A percentile compares a stretch with the other conserved stretches of the same genome.
Evolutionary conservation across 2,113 vertebrate genomes (phyloP).

Genomic region (Centrocercus urophasianus): DNA sequence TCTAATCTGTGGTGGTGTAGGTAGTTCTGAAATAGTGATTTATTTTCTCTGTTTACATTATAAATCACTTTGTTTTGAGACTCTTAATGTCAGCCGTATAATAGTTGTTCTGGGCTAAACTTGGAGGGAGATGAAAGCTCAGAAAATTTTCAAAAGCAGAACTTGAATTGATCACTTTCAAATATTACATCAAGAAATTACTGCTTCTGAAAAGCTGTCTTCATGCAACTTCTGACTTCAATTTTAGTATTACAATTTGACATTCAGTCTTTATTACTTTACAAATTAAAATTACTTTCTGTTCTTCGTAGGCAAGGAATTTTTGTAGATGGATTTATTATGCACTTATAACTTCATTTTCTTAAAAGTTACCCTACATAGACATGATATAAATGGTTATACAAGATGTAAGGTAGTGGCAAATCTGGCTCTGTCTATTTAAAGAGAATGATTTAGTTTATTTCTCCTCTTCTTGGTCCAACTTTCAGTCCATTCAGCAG

Average conservation of each 20-base stretch:
- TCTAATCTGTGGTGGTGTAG: slow-evolving; percentile 67
- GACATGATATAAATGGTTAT: not conserved
- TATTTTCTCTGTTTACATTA: slow-evolving; percentile 74
- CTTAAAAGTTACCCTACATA: not conserved
- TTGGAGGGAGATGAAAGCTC: slow-evolving; percentile 60
- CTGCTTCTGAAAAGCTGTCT: slow-evolving; percentile 50
- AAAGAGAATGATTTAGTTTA: not conserved
- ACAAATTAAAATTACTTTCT: slow-evolving; percentile 25
- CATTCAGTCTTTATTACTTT: slow-evolving; percentile 28
- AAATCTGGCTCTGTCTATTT: not conserved
- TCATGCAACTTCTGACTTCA: not conserved
- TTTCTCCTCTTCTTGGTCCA: slow-evolving; percentile 34
- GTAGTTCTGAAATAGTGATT: slow-evolving; percentile 70
- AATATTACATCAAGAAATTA: slow-evolving; percentile 31
- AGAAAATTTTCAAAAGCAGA: slow-evolving; percentile 33
- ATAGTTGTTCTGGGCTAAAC: slow-evolving; percentile 54
- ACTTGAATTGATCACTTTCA: slow-evolving; percentile 44
- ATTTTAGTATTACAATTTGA: not conserved
- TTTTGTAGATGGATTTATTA: slow-evolving; percentile 42
- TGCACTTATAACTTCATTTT: slow-evolving; percentile 8
- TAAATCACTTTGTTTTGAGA: slow-evolving; percentile 66
- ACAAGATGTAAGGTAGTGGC: slow-evolving; percentile 10
- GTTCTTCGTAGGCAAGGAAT: not conserved
- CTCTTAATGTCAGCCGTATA: slow-evolving; percentile 36
- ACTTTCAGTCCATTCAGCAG: not conserved